phyloP scores from a whole-genome alignment of 2,797 vertebrate species.

The Chrosomus eos region DNA sequence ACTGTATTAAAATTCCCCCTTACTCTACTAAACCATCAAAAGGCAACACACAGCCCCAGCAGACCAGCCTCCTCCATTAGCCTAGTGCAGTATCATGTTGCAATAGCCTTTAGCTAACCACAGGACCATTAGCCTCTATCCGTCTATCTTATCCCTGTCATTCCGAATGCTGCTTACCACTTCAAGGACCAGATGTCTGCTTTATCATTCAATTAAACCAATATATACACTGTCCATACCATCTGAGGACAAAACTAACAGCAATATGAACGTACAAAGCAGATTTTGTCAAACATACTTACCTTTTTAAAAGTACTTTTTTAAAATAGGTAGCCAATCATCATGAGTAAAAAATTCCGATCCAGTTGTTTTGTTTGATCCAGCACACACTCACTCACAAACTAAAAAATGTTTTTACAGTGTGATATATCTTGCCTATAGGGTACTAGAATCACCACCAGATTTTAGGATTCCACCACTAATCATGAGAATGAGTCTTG shows the following conservation, averaged over 20 bases:
- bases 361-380: not conserved
- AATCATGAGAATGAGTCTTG: conserved; percentile 7
- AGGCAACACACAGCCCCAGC: conserved; percentile 3
- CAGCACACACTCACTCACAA: not conserved
- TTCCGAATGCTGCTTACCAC: conserved; percentile 26
- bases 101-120: conserved; percentile 48
- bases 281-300: not conserved
- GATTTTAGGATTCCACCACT: not conserved
- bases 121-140: conserved; percentile 39
- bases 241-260: conserved; percentile 23
- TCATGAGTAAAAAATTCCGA: not conserved
- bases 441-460: not conserved
- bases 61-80: conserved; percentile 34
- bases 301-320: not conserved
- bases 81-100: conserved; percentile 32
- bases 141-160: conserved; percentile 30
- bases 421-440: not conserved
- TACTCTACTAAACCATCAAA: not conserved
- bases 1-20: conserved; percentile 20
- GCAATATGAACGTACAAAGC: not conserved
- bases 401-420: not conserved
- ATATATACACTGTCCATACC: conserved; percentile 18
- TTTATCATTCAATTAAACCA: conserved; percentile 29
- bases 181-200: conserved; percentile 34
- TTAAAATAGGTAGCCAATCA: not conserved